Percentiles rank a stretch among this genome's conserved stretches.
phyloP scores from a whole-genome alignment of 2,113 vertebrate genomes.

The Pterocles burchelli region DNA sequence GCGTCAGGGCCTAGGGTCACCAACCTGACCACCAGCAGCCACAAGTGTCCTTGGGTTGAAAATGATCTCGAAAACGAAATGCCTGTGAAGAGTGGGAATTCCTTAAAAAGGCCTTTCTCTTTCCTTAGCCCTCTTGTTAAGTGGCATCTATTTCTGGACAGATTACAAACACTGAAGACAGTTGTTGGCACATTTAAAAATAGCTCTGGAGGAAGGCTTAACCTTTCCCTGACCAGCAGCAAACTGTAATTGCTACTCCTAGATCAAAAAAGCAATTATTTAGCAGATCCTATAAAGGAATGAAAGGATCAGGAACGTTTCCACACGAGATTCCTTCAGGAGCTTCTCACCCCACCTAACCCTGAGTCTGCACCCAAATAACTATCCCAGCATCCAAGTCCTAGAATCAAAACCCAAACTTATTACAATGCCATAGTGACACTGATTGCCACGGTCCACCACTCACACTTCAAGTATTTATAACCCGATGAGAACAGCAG shows the following conservation, averaged over 20 bases:
- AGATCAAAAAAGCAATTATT: conserved; percentile 29
- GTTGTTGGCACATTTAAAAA: conserved; percentile 76
- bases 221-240: conserved; percentile 53
- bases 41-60: conserved; percentile 25
- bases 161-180: conserved; percentile 44
- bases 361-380: not conserved
- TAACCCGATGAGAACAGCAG: not conserved
- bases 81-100: conserved; percentile 34
- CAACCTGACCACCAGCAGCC: not conserved
- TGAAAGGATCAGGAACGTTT: not conserved
- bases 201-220: conserved; percentile 57
- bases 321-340: not conserved
- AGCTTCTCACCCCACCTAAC: not conserved
- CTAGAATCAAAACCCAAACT: not conserved
- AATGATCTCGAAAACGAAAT: not conserved
- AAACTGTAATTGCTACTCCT: conserved; percentile 27
- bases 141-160: conserved; percentile 55
- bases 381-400: accelerated
- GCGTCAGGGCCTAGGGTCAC: accelerated
- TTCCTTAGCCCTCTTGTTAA: conserved; percentile 24
- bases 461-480: not conserved
- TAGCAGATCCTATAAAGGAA: not conserved
- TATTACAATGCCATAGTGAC: accelerated
- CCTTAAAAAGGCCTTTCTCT: conserved; percentile 50
- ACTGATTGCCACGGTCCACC: too few relatives aligned